Evolutionary conservation across 2,888 invertebrate species (phyloP).

Genomic region (Auanema freiburgensis): DNA sequence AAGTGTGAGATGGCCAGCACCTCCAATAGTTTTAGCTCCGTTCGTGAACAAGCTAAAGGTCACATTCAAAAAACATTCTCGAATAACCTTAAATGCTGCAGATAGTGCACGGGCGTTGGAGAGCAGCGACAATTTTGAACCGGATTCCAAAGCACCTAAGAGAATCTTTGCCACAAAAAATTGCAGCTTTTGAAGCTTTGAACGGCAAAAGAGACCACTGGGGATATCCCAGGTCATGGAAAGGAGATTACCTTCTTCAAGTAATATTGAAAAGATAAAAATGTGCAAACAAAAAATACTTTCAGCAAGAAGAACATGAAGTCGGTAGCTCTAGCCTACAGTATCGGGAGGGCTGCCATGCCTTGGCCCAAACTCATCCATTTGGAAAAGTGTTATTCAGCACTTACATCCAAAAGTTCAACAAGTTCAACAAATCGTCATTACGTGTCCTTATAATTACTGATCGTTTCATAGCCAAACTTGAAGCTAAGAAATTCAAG

Average conservation of each 20-base stretch:
- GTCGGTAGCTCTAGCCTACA: constrained; percentile 20
- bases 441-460: constrained; percentile 67
- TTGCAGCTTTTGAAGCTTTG: constrained; percentile 77
- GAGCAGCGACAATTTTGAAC: constrained; percentile 49
- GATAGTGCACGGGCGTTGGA: constrained; percentile 53
- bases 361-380: constrained; percentile 39
- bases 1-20: constrained; percentile 79
- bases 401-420: constrained; percentile 64
- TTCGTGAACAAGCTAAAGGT: constrained; percentile 67
- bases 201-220: constrained; percentile 74
- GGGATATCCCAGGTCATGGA: constrained; percentile 80
- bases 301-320: constrained; percentile 34
- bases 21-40: constrained; percentile 75
- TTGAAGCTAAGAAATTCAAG: constrained; percentile 68
- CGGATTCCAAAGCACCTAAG: constrained; percentile 52
- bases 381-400: constrained; percentile 50
- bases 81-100: constrained; percentile 39
- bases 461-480: constrained; percentile 67
- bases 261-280: neutral
- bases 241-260: constrained; percentile 77
- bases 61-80: too few relatives aligned
- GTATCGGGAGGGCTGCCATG: constrained; percentile 38
- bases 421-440: constrained; percentile 67
- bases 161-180: constrained; percentile 76
- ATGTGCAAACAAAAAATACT: neutral